Base-by-base conservation (phyloP, 2,113 vertebrate genomes). In the Helogale parvula region DNA sequence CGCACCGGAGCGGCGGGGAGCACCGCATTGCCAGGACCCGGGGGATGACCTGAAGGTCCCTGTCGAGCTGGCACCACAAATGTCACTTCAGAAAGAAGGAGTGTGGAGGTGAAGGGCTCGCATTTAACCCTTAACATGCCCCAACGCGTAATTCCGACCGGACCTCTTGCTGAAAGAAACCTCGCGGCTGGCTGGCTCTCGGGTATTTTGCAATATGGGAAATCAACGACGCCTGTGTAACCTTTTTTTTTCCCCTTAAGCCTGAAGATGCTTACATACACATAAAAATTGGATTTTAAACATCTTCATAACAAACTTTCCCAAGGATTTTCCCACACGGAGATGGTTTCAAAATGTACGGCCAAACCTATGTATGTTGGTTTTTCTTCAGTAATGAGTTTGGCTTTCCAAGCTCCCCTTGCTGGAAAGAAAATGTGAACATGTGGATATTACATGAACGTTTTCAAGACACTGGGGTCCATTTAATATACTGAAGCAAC, bases 401-500 rank as follows among this genome's bases (percentile, higher is more conserved):
- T 35, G 19, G 86, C 45, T 96, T 94, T 94, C 80, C 41, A 88
- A 94, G 77, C n/a, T 33, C 47, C 85, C 33, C 79, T 85, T 47
- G 82, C 72, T 82, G 11, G 35, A 88, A 80, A 96, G 50, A 38
- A 92, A 76, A 95, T 63, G 68, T 47, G 76, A 94, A 33, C 74
- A 71, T 66, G 82, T 96, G 92, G 96, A 93, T 93, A 84, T 97
- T 35, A 33, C 16, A 93, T 74, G 66, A 95, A 83, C 54, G 11
- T 66, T 79, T 93, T 90, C 25, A 82, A 88, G 63, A 65, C 88
- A 71, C 79, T 79, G 69, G 88, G 68, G 72, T 76, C 72, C 72
- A 89, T 88, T 97, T 96, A 83, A 79, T 63, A 77, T 66, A 91
- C 4, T 38, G 68, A 96, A 86, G 86, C 72, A 93, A 74, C 93